A percentile compares a stretch with the other conserved stretches of the same genome.
phyloP scores from a whole-genome alignment of 2,797 vertebrate genomes.

The Trachops cirrhosus region DNA sequence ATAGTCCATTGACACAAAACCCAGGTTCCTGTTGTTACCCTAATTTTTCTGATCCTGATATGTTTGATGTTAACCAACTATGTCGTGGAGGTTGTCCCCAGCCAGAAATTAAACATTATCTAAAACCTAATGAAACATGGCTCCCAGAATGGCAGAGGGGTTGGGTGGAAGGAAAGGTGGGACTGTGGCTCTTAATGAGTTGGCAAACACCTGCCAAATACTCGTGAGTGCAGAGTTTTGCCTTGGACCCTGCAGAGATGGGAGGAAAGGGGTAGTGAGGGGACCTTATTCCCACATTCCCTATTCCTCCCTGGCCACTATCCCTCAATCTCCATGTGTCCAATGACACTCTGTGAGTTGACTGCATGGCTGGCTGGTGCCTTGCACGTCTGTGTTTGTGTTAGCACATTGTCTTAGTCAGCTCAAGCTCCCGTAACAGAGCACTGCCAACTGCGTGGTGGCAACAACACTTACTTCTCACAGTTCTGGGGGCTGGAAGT shows the following conservation, averaged over 20 bases:
- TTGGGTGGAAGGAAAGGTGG: neutral
- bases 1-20: neutral
- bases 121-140: neutral
- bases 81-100: neutral
- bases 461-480: neutral
- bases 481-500: neutral
- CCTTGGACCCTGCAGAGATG: neutral
- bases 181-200: neutral
- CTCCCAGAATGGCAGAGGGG: neutral
- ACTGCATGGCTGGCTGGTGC: neutral
- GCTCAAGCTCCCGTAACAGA: neutral
- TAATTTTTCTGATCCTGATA: neutral
- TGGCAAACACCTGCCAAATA: neutral
- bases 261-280: neutral
- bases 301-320: too few species aligned
- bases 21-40: neutral
- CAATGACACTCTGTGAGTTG: neutral
- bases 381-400: neutral
- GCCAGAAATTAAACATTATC: neutral
- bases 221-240: neutral
- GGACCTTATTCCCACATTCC: rapidly evolving
- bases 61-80: neutral
- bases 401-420: neutral
- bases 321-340: neutral
- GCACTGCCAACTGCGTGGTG: neutral